These are phyloP conservation scores for Zosterops japonicus DNA, from an alignment of 2,113 vertebrate species.

Conservation along the genomic window DNA sequence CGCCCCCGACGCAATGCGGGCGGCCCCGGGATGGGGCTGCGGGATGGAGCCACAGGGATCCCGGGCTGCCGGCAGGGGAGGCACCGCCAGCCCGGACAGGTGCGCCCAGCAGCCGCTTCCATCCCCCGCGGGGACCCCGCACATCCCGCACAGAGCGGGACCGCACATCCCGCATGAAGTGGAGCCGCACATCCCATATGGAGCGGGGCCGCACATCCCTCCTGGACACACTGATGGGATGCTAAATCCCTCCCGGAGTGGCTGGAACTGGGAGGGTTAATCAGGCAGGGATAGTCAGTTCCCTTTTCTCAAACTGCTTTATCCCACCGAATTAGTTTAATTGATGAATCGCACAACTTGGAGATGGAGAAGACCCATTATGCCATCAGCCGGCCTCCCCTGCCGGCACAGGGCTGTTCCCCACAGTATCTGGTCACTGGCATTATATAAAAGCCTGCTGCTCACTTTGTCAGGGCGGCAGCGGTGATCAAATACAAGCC, in stretches of 20 bases:
- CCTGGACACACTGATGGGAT: fast-evolving
- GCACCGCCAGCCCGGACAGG: neutral
- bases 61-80: neutral
- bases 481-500: neutral
- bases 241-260: neutral
- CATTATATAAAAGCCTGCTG: conserved; percentile 20
- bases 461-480: neutral
- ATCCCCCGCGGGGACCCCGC: neutral
- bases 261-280: neutral
- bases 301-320: neutral
- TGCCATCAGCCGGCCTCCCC: conserved; percentile 1
- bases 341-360: conserved; percentile 41
- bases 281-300: neutral
- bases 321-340: conserved; percentile 5
- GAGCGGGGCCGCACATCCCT: neutral
- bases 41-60: neutral
- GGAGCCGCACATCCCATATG: neutral
- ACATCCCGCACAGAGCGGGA: neutral
- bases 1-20: conserved; percentile 78
- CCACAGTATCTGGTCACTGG: neutral
- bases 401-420: conserved; percentile 11
- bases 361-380: conserved; percentile 30
- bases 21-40: neutral
- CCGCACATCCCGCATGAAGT: neutral
- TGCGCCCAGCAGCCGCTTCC: neutral